Evolutionary conservation across 2,797 vertebrate genomes (phyloP).

Genomic region (Microctenopoma lineatum): DNA sequence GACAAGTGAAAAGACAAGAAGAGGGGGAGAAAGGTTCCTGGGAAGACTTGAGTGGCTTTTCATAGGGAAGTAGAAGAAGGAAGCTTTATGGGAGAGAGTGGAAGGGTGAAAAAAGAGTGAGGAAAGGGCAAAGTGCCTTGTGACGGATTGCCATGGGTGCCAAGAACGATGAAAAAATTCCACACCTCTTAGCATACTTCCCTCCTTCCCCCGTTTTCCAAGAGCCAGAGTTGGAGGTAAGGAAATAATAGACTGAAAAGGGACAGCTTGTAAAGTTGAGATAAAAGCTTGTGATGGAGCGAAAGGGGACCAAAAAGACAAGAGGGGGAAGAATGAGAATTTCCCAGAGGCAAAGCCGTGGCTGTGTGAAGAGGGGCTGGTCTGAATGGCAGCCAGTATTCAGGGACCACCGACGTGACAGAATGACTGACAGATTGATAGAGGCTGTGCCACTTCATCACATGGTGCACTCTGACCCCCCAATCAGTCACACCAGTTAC

Average conservation of each 20-base stretch:
- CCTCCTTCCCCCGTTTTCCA: slow-evolving; percentile 47
- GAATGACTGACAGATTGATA: slow-evolving; percentile 83
- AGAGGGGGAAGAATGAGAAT: slow-evolving; percentile 61
- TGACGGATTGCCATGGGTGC: slow-evolving; percentile 78
- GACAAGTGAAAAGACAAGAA: slow-evolving; percentile 42
- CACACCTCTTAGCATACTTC: slow-evolving; percentile 76
- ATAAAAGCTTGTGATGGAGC: slow-evolving; percentile 76
- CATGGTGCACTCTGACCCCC: slow-evolving; percentile 76
- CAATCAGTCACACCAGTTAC: slow-evolving; percentile 82
- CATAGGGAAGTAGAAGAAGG: slow-evolving; percentile 44
- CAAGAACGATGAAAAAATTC: slow-evolving; percentile 79
- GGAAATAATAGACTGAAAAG: slow-evolving; percentile 81
- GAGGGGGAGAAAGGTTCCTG: slow-evolving; percentile 17
- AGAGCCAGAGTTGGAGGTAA: slow-evolving; percentile 70
- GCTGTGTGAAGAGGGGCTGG: slow-evolving; percentile 62
- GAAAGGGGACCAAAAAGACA: slow-evolving; percentile 61
- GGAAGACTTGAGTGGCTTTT: slow-evolving; percentile 47
- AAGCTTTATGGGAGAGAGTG: slow-evolving; percentile 48
- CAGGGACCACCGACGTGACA: slow-evolving; percentile 74
- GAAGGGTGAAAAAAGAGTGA: slow-evolving; percentile 46
- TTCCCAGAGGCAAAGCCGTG: slow-evolving; percentile 75
- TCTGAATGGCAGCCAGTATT: slow-evolving; percentile 77
- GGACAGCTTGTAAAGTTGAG: slow-evolving; percentile 81
- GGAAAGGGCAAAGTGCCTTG: slow-evolving; percentile 73
- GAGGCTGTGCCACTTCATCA: slow-evolving; percentile 82